These are phyloP conservation scores for Nipponacmea schrenckii DNA, from an alignment of 2,888 invertebrate species.

Conservation along the genomic window DNA sequence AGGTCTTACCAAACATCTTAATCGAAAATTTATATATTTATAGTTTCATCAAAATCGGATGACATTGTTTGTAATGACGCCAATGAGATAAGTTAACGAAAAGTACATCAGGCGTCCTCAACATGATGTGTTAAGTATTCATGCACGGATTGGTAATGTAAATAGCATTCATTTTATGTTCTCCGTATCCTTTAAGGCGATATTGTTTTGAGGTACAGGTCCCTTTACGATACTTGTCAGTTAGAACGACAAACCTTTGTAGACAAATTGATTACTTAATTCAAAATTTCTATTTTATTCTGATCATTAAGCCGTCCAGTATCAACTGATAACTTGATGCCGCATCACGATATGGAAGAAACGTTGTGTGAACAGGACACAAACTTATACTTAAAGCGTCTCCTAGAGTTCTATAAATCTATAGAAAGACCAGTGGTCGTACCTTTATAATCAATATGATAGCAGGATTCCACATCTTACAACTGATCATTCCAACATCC, in stretches of 20 bases:
- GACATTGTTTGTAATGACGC: too few species aligned
- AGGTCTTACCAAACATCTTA: too few species aligned
- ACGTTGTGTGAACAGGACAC: conserved; percentile 7
- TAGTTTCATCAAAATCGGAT: too few species aligned
- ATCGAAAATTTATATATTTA: too few species aligned
- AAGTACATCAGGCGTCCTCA: too few species aligned
- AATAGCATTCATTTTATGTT: too few species aligned
- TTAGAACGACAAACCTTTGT: background rate
- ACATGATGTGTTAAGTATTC: too few species aligned
- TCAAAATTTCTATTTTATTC: conserved; percentile 6
- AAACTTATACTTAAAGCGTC: background rate
- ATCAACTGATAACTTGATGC: conserved; percentile 4
- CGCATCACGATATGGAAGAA: background rate
- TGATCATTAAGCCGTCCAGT: conserved; percentile 2
- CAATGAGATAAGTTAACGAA: too few species aligned
- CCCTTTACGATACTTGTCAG: background rate
- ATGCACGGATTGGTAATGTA: too few species aligned
- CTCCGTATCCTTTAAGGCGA: too few species aligned
- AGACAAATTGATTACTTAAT: conserved; percentile 6
- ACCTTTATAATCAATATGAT: conserved; percentile 1
- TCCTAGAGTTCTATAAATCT: conserved; percentile 3
- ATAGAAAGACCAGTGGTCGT: background rate
- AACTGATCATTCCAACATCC: background rate
- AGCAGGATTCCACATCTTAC: background rate
- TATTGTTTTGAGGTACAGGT: background rate